Percentiles rank a stretch among this genome's conserved stretches.
These are phyloP conservation scores for Bhutanitis thaidina DNA, from an alignment of 2,888 invertebrate species.

Conservation along the genomic window DNA sequence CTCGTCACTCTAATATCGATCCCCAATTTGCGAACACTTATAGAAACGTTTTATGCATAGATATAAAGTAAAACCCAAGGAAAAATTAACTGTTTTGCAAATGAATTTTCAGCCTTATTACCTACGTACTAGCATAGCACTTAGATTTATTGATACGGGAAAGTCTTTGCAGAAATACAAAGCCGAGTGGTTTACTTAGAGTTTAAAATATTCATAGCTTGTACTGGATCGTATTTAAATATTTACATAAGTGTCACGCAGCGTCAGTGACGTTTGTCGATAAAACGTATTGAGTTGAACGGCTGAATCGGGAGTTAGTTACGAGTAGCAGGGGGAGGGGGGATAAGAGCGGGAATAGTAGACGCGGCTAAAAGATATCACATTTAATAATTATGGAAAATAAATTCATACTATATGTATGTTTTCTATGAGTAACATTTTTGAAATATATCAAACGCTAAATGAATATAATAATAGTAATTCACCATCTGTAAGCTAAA, in stretches of 20 bases:
- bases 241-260: conserved; percentile 81
- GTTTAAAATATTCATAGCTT: conserved; percentile 81
- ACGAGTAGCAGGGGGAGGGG: too few species aligned
- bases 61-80: conserved; percentile 55
- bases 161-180: conserved; percentile 57
- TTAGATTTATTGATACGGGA: conserved; percentile 54
- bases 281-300: conserved; percentile 72
- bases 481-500: too few species aligned
- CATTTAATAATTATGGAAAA: too few species aligned
- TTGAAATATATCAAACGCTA: too few species aligned
- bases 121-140: conserved; percentile 43
- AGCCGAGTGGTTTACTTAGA: conserved; percentile 75
- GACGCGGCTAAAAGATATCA: background rate
- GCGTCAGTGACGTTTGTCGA: conserved; percentile 75
- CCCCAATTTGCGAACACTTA: conserved; percentile 74
- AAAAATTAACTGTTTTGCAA: conserved; percentile 32
- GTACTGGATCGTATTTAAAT: conserved; percentile 81
- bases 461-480: too few species aligned
- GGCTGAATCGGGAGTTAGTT: conserved; percentile 40
- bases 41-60: conserved; percentile 75
- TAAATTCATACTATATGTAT: too few species aligned
- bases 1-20: conserved; percentile 76
- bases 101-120: conserved; percentile 51
- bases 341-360: conserved; percentile 31
- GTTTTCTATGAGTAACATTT: too few species aligned